phyloP scores from a whole-genome alignment of 2,113 vertebrate genomes.

The Meriones unguiculatus region DNA sequence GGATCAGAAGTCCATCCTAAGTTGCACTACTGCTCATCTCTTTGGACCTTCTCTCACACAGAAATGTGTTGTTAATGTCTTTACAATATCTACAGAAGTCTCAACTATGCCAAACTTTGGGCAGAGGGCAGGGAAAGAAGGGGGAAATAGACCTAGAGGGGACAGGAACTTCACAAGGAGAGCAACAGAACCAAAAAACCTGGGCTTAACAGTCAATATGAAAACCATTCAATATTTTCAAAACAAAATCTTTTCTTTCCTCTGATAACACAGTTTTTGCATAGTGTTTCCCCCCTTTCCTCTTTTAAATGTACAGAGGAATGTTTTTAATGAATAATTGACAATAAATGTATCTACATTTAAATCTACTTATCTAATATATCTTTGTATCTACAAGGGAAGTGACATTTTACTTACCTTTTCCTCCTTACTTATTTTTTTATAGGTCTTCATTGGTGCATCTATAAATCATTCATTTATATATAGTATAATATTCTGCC shows the following conservation, averaged over 20 bases:
- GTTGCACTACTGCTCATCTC: neutral
- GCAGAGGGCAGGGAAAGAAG: too few species aligned
- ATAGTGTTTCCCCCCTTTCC: neutral
- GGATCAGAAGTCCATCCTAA: conserved; percentile 6
- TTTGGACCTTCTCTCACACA: neutral
- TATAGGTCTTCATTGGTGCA: neutral
- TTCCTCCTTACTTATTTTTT: neutral
- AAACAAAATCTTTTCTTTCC: conserved; percentile 5
- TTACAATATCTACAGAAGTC: conserved; percentile 7
- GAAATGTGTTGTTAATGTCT: neutral
- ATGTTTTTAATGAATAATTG: conserved; percentile 21
- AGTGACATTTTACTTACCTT: neutral
- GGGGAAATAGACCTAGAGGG: too few species aligned
- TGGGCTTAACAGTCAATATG: neutral
- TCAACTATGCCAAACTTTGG: neutral
- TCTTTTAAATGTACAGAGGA: conserved; percentile 7
- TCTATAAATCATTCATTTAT: neutral
- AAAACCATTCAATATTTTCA: conserved; percentile 15
- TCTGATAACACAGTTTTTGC: neutral
- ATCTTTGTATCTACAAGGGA: neutral
- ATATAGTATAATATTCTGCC: neutral
- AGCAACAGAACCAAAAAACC: too few species aligned
- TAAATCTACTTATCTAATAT: neutral
- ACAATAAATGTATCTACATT: neutral
- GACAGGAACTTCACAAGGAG: too few species aligned